Evolutionary conservation across 2,113 vertebrate genomes (phyloP).

Genomic region (Toxostoma redivivum): DNA sequence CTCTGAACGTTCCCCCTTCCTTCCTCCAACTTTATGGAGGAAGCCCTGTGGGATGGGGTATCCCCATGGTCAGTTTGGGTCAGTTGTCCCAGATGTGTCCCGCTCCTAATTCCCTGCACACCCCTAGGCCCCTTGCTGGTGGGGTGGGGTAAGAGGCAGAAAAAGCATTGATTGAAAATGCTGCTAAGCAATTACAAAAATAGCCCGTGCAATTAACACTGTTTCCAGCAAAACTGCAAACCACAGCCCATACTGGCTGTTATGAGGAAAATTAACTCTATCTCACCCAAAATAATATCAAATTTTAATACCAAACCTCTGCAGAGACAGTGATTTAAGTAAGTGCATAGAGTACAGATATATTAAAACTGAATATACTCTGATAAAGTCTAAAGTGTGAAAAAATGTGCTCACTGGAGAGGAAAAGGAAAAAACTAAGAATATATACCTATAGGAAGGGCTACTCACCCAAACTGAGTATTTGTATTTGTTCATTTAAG

Average conservation of each 20-base stretch:
- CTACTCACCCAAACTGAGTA: background rate
- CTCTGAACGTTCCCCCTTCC: fast-evolving
- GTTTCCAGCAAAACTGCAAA: background rate
- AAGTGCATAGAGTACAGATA: background rate
- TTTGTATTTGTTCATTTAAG: background rate
- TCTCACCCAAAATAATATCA: background rate
- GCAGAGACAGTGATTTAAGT: slow-evolving; percentile 42
- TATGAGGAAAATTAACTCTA: background rate
- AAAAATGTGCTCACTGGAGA: background rate
- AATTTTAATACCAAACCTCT: background rate
- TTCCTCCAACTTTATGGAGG: background rate
- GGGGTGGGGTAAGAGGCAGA: background rate
- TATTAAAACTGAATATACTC: slow-evolving; percentile 21
- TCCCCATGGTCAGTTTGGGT: background rate
- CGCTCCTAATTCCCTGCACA: too few species aligned
- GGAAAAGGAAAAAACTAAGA: background rate
- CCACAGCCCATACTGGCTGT: too few species aligned
- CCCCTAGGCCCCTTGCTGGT: background rate
- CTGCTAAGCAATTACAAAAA: background rate
- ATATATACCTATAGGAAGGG: background rate
- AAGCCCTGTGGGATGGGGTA: background rate
- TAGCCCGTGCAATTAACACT: background rate
- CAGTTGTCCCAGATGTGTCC: background rate
- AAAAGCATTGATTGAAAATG: background rate
- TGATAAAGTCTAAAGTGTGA: slow-evolving; percentile 18